Conservation (phyloP, 2,888 invertebrate species). For the Aporophyla nigra region DNA sequence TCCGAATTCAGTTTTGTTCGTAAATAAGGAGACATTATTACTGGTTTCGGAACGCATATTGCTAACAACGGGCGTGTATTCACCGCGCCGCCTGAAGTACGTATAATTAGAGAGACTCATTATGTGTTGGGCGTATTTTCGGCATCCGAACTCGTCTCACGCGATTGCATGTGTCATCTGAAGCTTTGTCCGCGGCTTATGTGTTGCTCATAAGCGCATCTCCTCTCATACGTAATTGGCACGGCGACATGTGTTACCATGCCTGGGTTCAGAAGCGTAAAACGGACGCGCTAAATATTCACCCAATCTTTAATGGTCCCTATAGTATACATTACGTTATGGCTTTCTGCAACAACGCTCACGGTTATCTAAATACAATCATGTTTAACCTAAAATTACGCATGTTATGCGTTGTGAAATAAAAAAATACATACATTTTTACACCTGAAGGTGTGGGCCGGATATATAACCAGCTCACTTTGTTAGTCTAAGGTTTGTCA, state of each 20-base stretch:
- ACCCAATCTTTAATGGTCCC: background rate
- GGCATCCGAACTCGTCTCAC: background rate
- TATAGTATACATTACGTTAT: too few relatives aligned
- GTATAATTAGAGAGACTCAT: conserved; percentile 3
- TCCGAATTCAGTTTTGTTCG: background rate
- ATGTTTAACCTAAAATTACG: background rate
- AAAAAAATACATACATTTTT: background rate
- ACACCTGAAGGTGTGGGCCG: background rate
- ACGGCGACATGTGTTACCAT: background rate
- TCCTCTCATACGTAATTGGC: conserved; percentile 1
- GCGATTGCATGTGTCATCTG: background rate
- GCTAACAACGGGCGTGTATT: background rate
- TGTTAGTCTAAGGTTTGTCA: background rate
- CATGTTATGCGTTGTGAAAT: background rate
- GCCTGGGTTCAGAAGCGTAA: background rate
- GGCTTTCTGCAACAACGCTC: background rate
- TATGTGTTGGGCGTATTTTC: conserved; percentile 6
- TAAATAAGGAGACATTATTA: background rate
- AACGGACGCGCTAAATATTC: background rate
- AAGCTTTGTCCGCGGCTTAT: background rate
- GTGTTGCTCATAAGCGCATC: background rate
- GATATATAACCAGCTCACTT: background rate
- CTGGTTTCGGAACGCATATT: conserved; percentile 13
- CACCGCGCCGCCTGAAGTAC: background rate
- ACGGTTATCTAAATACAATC: background rate